phyloP scores from a whole-genome alignment of 1,140 invertebrate genomes.

The Latrodectus geometricus region DNA sequence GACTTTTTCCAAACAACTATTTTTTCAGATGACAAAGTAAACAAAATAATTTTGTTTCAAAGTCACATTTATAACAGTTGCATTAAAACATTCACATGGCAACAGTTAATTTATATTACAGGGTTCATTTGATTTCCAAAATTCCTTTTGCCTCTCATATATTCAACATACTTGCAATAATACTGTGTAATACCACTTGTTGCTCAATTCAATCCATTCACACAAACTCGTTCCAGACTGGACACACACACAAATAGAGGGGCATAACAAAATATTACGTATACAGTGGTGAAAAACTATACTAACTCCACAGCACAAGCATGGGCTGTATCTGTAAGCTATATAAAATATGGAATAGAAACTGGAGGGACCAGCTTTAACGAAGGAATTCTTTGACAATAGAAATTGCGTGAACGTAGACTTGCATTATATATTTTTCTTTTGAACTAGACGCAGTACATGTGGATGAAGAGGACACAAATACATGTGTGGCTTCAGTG shows the following conservation, averaged over 20 bases:
- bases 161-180: too few species aligned
- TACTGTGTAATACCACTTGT: too few species aligned
- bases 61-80: too few species aligned
- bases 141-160: too few species aligned
- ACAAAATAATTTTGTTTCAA: too few species aligned
- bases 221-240: too few species aligned
- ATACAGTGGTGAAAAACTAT: conserved; percentile 30
- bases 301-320: background rate
- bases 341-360: background rate
- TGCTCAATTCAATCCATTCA: too few species aligned
- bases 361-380: background rate
- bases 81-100: too few species aligned
- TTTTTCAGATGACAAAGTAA: too few species aligned
- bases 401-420: background rate
- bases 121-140: too few species aligned
- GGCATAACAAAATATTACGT: conserved; percentile 12
- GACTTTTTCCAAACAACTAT: too few species aligned
- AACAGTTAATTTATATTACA: too few species aligned
- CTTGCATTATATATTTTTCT: background rate
- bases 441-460: background rate
- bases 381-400: background rate
- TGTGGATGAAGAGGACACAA: background rate
- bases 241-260: background rate
- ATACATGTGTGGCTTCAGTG: background rate
- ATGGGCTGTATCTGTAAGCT: background rate